phyloP scores from a whole-genome alignment of 2,888 invertebrate genomes.

The Nyleta sp. region DNA sequence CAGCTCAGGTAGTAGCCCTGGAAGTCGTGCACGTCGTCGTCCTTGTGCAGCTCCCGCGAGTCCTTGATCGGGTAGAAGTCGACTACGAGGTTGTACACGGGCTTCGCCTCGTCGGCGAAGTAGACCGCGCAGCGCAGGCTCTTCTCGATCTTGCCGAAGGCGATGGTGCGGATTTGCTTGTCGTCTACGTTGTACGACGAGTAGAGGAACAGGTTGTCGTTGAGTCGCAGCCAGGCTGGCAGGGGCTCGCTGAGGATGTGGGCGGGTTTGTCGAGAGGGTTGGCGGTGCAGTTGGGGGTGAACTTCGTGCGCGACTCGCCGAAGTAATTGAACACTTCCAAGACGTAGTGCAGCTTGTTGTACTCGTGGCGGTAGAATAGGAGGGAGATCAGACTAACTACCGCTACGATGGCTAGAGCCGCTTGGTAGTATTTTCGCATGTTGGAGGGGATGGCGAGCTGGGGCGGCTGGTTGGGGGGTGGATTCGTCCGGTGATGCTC shows the following conservation, averaged over 20 bases:
- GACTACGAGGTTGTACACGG: constrained; percentile 77
- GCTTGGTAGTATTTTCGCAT: constrained; percentile 95
- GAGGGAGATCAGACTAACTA: constrained; percentile 88
- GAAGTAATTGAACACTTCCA: constrained; percentile 94
- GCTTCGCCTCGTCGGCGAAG: constrained; percentile 85
- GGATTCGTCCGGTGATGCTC: too few species aligned
- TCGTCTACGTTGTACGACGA: constrained; percentile 86
- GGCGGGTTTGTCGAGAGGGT: constrained; percentile 51
- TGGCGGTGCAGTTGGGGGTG: constrained; percentile 81
- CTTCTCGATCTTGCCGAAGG: constrained; percentile 85
- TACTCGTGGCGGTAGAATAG: constrained; percentile 94
- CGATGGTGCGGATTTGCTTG: constrained; percentile 85
- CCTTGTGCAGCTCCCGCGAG: constrained; percentile 68
- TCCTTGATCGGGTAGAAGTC: constrained; percentile 69
- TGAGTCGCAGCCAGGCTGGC: constrained; percentile 87
- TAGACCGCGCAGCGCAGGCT: constrained; percentile 88
- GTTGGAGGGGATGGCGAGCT: constrained; percentile 71
- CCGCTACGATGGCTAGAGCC: constrained; percentile 87
- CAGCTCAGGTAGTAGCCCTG: constrained; percentile 84
- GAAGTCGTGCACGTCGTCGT: constrained; percentile 81
- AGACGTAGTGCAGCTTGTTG: constrained; percentile 90
- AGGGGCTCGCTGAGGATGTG: constrained; percentile 84
- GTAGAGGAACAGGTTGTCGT: constrained; percentile 86
- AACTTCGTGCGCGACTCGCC: constrained; percentile 86
- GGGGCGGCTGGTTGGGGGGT: too few species aligned